A percentile compares a stretch with the other conserved stretches of the same genome.
These are phyloP conservation scores for Sparidentex hasta DNA, from an alignment of 2,797 vertebrate species.

Conservation along the genomic window DNA sequence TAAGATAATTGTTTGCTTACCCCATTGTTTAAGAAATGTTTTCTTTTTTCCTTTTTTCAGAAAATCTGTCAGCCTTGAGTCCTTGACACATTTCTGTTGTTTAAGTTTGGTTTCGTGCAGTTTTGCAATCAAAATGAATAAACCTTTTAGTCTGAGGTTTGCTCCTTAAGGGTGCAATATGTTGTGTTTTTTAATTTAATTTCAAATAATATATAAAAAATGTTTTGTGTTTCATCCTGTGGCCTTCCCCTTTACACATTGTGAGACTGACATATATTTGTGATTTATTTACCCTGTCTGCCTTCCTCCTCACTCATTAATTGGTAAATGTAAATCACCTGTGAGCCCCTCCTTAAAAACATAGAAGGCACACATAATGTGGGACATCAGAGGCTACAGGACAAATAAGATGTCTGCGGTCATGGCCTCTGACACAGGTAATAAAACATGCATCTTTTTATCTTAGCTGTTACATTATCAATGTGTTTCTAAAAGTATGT, in stretches of 20 bases:
- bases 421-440: constrained; percentile 76
- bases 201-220: too few relatives aligned
- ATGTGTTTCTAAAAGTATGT: neutral
- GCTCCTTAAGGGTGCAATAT: too few relatives aligned
- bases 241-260: neutral
- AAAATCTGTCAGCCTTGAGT: neutral
- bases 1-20: neutral
- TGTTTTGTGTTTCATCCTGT: neutral
- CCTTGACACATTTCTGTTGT: neutral
- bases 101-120: neutral
- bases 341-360: constrained; percentile 4
- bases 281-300: fast-evolving
- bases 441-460: neutral
- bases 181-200: too few relatives aligned
- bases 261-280: neutral
- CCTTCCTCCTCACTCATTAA: neutral
- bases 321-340: constrained; percentile 56
- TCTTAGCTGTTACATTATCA: neutral
- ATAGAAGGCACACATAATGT: fast-evolving
- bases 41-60: neutral
- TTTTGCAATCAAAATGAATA: neutral
- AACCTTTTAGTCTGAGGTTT: neutral
- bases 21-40: neutral
- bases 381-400: neutral
- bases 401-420: neutral